Evolutionary conservation across 2,797 vertebrate genomes (phyloP).

Genomic region (Pteropus rufus): DNA sequence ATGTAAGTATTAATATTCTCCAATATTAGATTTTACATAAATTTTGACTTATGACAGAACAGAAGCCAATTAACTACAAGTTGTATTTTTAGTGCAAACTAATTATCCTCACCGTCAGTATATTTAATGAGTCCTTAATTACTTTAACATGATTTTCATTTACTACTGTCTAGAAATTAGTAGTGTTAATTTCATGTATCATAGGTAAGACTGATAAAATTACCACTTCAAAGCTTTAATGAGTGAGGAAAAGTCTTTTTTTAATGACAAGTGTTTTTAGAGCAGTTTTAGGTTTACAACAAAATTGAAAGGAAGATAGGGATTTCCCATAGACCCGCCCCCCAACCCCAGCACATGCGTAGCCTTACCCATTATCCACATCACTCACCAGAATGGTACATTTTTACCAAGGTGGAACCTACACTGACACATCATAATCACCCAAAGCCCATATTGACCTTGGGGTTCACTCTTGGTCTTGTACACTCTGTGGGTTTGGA

Average conservation of each 20-base stretch:
- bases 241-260: background rate
- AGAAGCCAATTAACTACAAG: conserved; percentile 7
- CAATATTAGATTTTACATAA: background rate
- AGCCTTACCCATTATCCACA: background rate
- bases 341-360: background rate
- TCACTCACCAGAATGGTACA: background rate
- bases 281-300: background rate
- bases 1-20: background rate
- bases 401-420: background rate
- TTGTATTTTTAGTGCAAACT: conserved; percentile 36
- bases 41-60: background rate
- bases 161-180: conserved; percentile 37
- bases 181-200: conserved; percentile 6
- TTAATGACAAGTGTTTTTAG: background rate
- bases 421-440: background rate
- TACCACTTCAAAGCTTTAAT: background rate
- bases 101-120: conserved; percentile 35
- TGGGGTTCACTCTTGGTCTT: background rate
- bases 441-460: background rate
- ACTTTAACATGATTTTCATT: conserved; percentile 54
- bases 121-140: conserved; percentile 54
- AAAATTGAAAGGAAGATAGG: background rate
- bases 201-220: background rate
- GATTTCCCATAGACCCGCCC: background rate
- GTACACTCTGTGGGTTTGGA: background rate